These are phyloP conservation scores for Phylloscopus trochilus DNA, from an alignment of 2,113 vertebrate genomes.

Conservation along the genomic window DNA sequence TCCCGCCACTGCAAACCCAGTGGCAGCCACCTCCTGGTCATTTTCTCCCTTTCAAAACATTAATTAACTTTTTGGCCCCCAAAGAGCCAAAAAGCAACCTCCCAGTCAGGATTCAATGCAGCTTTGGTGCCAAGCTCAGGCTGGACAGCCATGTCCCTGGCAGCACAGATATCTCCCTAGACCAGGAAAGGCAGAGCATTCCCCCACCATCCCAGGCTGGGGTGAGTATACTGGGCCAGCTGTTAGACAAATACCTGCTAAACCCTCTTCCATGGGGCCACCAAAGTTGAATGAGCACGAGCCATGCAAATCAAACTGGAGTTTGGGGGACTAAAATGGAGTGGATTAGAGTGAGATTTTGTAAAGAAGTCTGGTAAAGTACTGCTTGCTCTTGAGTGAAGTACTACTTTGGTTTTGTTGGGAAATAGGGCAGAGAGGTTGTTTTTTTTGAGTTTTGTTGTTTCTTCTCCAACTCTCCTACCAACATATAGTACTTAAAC, in stretches of 20 bases:
- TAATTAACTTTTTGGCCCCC: not conserved
- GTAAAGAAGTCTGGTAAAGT: not conserved
- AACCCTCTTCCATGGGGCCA: not conserved
- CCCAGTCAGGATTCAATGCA: not conserved
- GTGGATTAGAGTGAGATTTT: not conserved
- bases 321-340: not conserved
- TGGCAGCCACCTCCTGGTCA: not conserved
- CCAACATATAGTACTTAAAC: not conserved
- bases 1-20: fast-evolving
- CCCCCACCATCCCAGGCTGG: too few species aligned
- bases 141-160: not conserved
- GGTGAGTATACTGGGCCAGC: not conserved
- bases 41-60: not conserved
- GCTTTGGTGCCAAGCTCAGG: not conserved
- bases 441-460: not conserved
- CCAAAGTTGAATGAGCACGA: not conserved
- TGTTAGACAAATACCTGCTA: not conserved
- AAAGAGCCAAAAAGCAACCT: not conserved
- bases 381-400: not conserved
- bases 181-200: not conserved
- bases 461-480: not conserved
- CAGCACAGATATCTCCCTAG: not conserved
- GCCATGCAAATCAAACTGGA: not conserved
- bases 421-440: fast-evolving
- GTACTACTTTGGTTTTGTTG: not conserved